Conservation (phyloP, 2,888 invertebrate species). For the Macroteleia sp. region DNA sequence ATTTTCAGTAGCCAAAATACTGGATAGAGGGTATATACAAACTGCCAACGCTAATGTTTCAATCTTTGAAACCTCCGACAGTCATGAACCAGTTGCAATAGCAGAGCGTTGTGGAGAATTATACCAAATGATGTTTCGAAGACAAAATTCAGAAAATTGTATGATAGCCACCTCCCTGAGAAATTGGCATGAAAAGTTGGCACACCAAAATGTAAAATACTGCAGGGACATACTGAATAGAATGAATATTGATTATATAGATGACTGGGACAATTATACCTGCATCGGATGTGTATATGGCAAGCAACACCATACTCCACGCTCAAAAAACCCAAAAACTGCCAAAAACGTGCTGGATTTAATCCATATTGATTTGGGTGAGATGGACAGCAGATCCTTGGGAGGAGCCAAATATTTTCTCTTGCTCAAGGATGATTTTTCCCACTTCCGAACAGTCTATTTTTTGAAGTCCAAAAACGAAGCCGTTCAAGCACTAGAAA, state of each 20-base stretch:
- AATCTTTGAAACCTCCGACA: slow-evolving; percentile 56
- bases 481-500: too few species aligned
- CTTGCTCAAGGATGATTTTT: slow-evolving; percentile 72
- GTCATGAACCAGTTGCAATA: slow-evolving; percentile 45
- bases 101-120: slow-evolving; percentile 61
- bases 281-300: slow-evolving; percentile 67
- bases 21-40: slow-evolving; percentile 70
- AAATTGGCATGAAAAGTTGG: slow-evolving; percentile 71
- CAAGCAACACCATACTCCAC: slow-evolving; percentile 66
- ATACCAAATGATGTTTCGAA: slow-evolving; percentile 66
- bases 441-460: too few species aligned
- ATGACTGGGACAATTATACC: slow-evolving; percentile 56
- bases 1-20: slow-evolving; percentile 68
- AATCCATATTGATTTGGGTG: slow-evolving; percentile 63
- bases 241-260: slow-evolving; percentile 33
- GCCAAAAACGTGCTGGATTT: slow-evolving; percentile 65
- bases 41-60: slow-evolving; percentile 46
- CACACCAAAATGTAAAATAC: slow-evolving; percentile 70
- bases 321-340: slow-evolving; percentile 44
- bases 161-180: slow-evolving; percentile 64
- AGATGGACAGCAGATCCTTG: neutral
- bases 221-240: slow-evolving; percentile 31
- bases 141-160: slow-evolving; percentile 11
- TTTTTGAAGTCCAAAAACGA: too few species aligned
- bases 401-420: slow-evolving; percentile 69